These are phyloP conservation scores for Gymnothorax javanicus DNA, from an alignment of 2,797 vertebrate species.

Conservation along the genomic window DNA sequence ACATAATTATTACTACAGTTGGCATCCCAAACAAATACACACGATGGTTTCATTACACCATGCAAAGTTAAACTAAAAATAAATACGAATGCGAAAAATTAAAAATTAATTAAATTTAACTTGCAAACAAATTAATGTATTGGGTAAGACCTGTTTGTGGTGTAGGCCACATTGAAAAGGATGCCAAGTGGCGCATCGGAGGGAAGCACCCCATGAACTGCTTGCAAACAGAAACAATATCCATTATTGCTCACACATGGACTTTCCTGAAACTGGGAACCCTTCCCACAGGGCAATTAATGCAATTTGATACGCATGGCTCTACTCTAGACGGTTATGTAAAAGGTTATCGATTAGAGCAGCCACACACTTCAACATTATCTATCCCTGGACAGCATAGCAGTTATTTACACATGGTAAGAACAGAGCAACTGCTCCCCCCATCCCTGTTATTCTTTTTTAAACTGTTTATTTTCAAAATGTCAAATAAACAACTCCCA, in stretches of 20 bases:
- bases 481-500: not conserved
- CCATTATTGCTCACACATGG: slow-evolving; percentile 14
- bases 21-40: too few species aligned
- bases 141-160: not conserved
- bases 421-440: not conserved
- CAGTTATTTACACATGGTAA: slow-evolving; percentile 18
- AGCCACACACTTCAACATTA: slow-evolving; percentile 14
- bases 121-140: slow-evolving; percentile 24
- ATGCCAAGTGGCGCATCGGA: not conserved
- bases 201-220: not conserved
- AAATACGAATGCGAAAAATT: not conserved
- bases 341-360: slow-evolving; percentile 23
- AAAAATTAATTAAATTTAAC: slow-evolving; percentile 22
- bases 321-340: slow-evolving; percentile 3
- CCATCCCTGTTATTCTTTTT: not conserved
- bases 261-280: slow-evolving; percentile 17
- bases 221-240: slow-evolving; percentile 15
- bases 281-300: slow-evolving; percentile 18
- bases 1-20: too few species aligned
- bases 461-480: not conserved
- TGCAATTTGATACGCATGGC: slow-evolving; percentile 27
- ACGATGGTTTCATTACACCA: too few species aligned
- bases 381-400: slow-evolving; percentile 6
- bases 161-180: not conserved
- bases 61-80: not conserved